Evolutionary conservation across 2,113 vertebrate species (phyloP).

Genomic region (Ageneiosus marmoratus): DNA sequence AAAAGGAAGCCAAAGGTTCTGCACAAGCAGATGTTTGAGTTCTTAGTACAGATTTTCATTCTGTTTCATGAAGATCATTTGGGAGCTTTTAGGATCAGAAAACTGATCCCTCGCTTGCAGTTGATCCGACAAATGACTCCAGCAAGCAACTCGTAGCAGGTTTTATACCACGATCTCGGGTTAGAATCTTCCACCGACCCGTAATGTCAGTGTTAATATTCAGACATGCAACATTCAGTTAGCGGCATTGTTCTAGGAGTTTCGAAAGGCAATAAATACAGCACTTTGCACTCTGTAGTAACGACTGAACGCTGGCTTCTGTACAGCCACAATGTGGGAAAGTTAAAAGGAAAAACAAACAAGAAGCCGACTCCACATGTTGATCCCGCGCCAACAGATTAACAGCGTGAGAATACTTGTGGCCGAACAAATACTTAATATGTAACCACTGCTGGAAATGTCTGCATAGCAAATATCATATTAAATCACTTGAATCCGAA

Average conservation of each 20-base stretch:
- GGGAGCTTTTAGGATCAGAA: not conserved
- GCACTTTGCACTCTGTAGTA: conserved; percentile 7
- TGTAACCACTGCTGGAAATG: not conserved
- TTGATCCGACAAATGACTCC: not conserved
- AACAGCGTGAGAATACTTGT: conserved; percentile 9
- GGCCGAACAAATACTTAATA: conserved; percentile 14
- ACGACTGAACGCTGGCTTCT: not conserved
- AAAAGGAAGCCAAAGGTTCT: not conserved
- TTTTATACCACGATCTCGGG: not conserved
- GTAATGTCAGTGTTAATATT: not conserved
- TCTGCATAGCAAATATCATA: not conserved
- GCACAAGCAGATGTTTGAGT: not conserved
- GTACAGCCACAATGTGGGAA: not conserved
- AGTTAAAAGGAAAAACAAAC: not conserved
- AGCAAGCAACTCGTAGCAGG: not conserved
- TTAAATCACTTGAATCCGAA: conserved; percentile 11
- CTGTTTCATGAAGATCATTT: too few relatives aligned
- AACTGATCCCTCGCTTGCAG: not conserved
- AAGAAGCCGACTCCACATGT: conserved; percentile 8
- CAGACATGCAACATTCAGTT: not conserved
- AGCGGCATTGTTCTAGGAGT: not conserved
- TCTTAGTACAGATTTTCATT: not conserved
- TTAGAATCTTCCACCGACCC: not conserved
- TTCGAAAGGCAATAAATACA: conserved; percentile 1
- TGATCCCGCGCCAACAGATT: conserved; percentile 15